Base-by-base conservation (phyloP, 2,888 invertebrate genomes). In the Carpatolechia fugitivella region DNA sequence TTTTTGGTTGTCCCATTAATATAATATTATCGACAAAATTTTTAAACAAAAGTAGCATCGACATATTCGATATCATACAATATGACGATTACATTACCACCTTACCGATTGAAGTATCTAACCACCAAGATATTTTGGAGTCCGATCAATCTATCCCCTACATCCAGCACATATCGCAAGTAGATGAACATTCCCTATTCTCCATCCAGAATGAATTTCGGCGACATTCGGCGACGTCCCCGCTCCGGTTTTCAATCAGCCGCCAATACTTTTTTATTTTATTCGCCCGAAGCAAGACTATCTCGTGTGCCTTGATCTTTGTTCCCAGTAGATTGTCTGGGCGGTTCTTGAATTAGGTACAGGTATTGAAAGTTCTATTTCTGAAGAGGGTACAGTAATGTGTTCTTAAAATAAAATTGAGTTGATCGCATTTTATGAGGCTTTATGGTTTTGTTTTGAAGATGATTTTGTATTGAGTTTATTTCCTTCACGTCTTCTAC, bases 201-300 rank as follows among this genome's bases (percentile, higher is more conserved):
- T 29, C 44, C 44, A 44, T 44, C 44, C 13, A 31, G 47, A 46
- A 30, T 56, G 65, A 60, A 67, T 64, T 69, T 68, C 60, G 69
- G 62, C 61, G 64, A 58, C 59, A 56, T 35, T 56, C 57, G 57
- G 41, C 48, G 31, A 33, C 38, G 49, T 46, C 46, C 54, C 53
- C 55, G 57, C 54, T 56, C 60, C 58, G 63, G 62, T 57, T 70
- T 72, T 70, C 70, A 70, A 72, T 74, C 72, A 70, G 58, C 57
- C 56, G 57, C 57, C 60, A 65, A 66, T 67, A 64, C 62, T 56
- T 66, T 63, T 57, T 55, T 56, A 54, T 55, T 55, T 55, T 57
- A 53, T 54, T 55, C 54, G 61, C 59, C 58, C 54, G 53, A 55
- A 60, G 62, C 59, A 59, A 52, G 38, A 52, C 36, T 41, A 38